Base-by-base conservation (phyloP, 2,888 invertebrate species). In the Rotaria macrura region DNA sequence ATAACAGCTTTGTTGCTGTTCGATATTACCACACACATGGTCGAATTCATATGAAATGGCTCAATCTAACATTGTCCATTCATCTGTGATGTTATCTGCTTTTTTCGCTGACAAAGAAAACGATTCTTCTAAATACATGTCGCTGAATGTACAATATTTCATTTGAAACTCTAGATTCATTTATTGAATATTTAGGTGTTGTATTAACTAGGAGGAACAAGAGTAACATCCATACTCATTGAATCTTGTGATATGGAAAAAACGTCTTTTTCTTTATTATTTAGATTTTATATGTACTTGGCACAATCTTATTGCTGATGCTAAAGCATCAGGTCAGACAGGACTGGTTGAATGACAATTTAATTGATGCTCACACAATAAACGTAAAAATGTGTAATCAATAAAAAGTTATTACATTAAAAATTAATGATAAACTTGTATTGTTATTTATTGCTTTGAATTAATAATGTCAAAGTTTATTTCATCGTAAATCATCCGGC, bases 401-500 rank as follows among this genome's bases (percentile, higher is more conserved):
- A 96, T 97, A 88, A 97, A 98, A 1, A 74, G 97, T 98, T 91
- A 92, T 99, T 88, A 98, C 99, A n/a, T 96, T 99, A 89, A 96
- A 97, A 90, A 99, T 99, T 92, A 98, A 99, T 23, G 86, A 86
- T n/a, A 65, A 85, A 54, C 57, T 99, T 34, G 99, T 99, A 38
- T 95, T 99, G 90, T 93, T 99, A 89, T 97, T 99, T 92, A 99
- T 97, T 88, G 93, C 94, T 52, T 91, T 95, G 89, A 98, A 99
- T 90, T 94, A 95, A 89, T 95, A 95, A 89, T 96, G 97, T 1
- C 96, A 98, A 1, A 96, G 96, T 89, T 91, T 98, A 86, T 93
- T 94, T 93, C 98, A 99, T 91, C 96, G 99, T 95, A 99, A 99
- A 91, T 99, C 98, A 14, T 97, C 97, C 72, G 97, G 97, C 49